These are phyloP conservation scores for Progne subis DNA, from an alignment of 2,113 vertebrate species.

Conservation along the genomic window DNA sequence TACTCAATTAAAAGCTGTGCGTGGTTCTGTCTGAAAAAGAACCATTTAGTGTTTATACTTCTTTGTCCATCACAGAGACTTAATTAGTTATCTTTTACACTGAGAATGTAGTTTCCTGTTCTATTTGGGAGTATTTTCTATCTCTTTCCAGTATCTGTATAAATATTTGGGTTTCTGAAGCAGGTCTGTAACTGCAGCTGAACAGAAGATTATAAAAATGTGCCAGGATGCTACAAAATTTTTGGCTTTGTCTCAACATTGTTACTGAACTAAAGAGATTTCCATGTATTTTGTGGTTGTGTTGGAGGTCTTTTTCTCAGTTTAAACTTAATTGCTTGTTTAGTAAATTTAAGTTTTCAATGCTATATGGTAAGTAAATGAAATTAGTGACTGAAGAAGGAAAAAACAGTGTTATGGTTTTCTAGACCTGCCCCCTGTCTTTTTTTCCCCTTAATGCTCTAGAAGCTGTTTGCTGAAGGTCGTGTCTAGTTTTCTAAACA, in stretches of 20 bases:
- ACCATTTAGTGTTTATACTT: background rate
- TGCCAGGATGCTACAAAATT: background rate
- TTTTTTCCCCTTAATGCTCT: background rate
- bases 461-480: background rate
- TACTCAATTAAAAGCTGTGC: background rate
- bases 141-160: background rate
- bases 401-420: background rate
- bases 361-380: background rate
- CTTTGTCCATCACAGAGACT: background rate
- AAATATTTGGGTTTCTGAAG: background rate
- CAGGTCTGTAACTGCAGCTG: background rate
- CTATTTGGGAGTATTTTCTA: background rate
- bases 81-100: background rate
- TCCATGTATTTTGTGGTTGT: background rate
- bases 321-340: background rate
- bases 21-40: background rate
- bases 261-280: background rate
- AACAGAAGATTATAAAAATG: background rate
- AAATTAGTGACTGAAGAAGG: background rate
- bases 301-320: background rate
- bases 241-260: background rate
- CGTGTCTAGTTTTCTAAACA: background rate
- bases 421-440: rapidly evolving
- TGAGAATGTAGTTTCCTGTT: background rate
- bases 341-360: background rate